These are phyloP conservation scores for Nomada fucata DNA, from an alignment of 2,888 invertebrate genomes.

Conservation along the genomic window DNA sequence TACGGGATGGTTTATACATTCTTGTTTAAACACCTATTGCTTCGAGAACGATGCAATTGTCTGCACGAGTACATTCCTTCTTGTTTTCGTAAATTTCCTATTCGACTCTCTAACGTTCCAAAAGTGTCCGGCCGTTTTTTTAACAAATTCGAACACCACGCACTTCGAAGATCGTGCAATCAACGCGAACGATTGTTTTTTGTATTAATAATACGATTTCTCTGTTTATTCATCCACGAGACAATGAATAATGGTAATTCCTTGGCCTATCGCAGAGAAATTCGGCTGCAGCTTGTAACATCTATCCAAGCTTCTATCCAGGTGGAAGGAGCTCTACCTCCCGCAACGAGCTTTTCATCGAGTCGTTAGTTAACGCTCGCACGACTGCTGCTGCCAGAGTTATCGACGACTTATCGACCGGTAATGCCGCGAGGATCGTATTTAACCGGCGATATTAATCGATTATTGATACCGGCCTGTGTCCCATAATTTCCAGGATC, in stretches of 20 bases:
- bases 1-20: too few relatives aligned
- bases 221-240: conserved; percentile 15
- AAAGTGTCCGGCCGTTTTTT: not conserved
- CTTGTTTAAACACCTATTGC: too few relatives aligned
- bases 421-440: conserved; percentile 60
- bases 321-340: conserved; percentile 27
- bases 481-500: conserved; percentile 59
- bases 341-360: conserved; percentile 83
- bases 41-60: too few relatives aligned
- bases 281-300: conserved; percentile 71
- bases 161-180: too few relatives aligned
- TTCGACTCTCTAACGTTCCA: too few relatives aligned
- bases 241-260: conserved; percentile 75
- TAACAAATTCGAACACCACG: not conserved
- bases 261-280: conserved; percentile 80
- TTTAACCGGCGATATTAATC: conserved; percentile 65
- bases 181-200: not conserved
- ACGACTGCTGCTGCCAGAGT: conserved; percentile 41
- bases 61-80: too few relatives aligned
- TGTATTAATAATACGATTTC: not conserved
- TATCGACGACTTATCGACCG: conserved; percentile 67
- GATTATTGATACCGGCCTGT: conserved; percentile 52
- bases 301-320: conserved; percentile 71
- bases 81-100: too few relatives aligned
- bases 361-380: conserved; percentile 81